Percentiles rank a stretch among this genome's conserved stretches.
phyloP scores from a whole-genome alignment of 2,888 invertebrate genomes.

The Callosobruchus maculatus region DNA sequence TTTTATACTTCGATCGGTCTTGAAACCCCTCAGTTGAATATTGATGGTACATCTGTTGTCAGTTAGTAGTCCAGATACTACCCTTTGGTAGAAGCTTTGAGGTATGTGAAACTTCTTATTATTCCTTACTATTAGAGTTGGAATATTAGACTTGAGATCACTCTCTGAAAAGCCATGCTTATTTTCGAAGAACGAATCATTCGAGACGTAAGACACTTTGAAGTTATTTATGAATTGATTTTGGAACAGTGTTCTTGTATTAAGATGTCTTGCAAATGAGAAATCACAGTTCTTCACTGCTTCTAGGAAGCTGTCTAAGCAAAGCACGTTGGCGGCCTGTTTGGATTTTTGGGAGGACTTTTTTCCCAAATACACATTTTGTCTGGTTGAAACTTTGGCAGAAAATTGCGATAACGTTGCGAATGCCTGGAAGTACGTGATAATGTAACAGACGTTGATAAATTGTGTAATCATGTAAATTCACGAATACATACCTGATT shows the following conservation, averaged over 20 bases:
- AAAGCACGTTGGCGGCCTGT: slow-evolving; percentile 38
- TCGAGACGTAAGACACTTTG: slow-evolving; percentile 46
- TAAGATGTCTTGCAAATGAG: slow-evolving; percentile 41
- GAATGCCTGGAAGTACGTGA: slow-evolving; percentile 20
- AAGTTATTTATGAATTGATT: slow-evolving; percentile 41
- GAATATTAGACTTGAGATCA: slow-evolving; percentile 33
- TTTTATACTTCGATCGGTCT: slow-evolving; percentile 70
- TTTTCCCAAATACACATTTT: slow-evolving; percentile 43
- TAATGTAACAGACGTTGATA: background rate
- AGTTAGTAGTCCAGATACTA: slow-evolving; percentile 33
- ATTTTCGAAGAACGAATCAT: slow-evolving; percentile 49
- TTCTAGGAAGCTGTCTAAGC: slow-evolving; percentile 50
- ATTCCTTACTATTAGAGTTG: slow-evolving; percentile 34
- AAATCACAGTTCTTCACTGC: slow-evolving; percentile 46
- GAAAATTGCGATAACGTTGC: slow-evolving; percentile 40
- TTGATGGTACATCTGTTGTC: slow-evolving; percentile 42
- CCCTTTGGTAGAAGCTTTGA: slow-evolving; percentile 38
- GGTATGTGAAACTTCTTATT: slow-evolving; percentile 33
- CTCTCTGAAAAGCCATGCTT: slow-evolving; percentile 45
- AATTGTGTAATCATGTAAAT: slow-evolving; percentile 8
- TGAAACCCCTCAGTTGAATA: slow-evolving; percentile 69
- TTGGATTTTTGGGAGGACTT: slow-evolving; percentile 36
- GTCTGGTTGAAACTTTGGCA: slow-evolving; percentile 46
- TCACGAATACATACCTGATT: slow-evolving; percentile 46
- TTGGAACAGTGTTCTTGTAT: slow-evolving; percentile 36